Conservation (phyloP, 2,888 invertebrate species). For the Thumatha senex region DNA sequence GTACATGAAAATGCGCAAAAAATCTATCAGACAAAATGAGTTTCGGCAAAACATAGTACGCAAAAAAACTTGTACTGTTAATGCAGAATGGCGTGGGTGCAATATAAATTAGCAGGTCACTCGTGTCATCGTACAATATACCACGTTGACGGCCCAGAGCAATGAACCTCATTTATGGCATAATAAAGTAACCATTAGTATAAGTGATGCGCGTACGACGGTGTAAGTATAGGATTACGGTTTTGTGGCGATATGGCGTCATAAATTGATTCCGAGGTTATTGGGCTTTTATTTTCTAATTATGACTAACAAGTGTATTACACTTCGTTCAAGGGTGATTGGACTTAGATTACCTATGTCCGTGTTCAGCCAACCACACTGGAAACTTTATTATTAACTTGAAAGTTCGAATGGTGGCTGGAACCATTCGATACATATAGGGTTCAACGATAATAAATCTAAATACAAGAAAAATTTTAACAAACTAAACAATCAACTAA, state of each 20-base stretch:
- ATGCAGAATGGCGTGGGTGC: slow-evolving; percentile 50
- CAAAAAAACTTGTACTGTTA: slow-evolving; percentile 57
- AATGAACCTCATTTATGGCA: slow-evolving; percentile 39
- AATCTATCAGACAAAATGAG: slow-evolving; percentile 24
- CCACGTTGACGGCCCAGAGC: slow-evolving; percentile 26
- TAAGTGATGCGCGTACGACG: slow-evolving; percentile 31
- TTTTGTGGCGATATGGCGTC: neutral
- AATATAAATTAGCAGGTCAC: slow-evolving; percentile 55
- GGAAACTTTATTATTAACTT: too few relatives aligned
- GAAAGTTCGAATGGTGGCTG: too few relatives aligned
- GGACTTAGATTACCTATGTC: too few relatives aligned
- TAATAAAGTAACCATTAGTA: slow-evolving; percentile 28
- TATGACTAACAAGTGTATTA: neutral
- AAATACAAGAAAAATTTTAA: too few relatives aligned
- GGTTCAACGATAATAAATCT: too few relatives aligned
- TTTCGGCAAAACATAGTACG: slow-evolving; percentile 23
- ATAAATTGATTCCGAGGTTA: neutral
- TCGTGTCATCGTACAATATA: slow-evolving; percentile 42
- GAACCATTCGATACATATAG: too few relatives aligned
- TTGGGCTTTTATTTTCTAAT: neutral
- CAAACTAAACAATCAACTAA: too few relatives aligned
- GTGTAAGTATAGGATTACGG: slow-evolving; percentile 16
- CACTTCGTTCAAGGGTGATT: too few relatives aligned
- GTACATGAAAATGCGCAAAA: slow-evolving; percentile 2
- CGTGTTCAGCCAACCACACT: too few relatives aligned